Evolutionary conservation across 2,888 invertebrate genomes (phyloP).

Genomic region (Tipula lateralis): DNA sequence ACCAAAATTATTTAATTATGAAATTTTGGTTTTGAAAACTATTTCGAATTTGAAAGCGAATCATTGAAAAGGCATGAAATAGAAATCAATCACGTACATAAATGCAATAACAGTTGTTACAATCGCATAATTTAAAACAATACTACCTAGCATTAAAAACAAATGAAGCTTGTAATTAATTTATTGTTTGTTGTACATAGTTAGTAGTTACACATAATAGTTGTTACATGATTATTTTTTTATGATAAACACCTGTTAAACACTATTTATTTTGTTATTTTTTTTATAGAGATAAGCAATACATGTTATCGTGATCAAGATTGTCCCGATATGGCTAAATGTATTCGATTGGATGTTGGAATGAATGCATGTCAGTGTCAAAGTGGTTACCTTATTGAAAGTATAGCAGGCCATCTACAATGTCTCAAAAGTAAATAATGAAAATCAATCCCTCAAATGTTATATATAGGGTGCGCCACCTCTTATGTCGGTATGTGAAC

Average conservation of each 20-base stretch:
- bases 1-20: too few relatives aligned
- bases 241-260: neutral
- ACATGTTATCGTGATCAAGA: neutral
- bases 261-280: neutral
- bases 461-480: too few relatives aligned
- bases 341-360: neutral
- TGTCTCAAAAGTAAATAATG: neutral
- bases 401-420: neutral
- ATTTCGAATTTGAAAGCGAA: neutral
- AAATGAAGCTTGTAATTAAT: neutral
- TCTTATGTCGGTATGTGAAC: too few relatives aligned
- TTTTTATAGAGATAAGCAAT: neutral
- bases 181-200: neutral
- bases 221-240: neutral
- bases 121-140: neutral
- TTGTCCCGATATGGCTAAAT: neutral
- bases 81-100: neutral
- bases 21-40: neutral
- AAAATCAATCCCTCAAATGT: neutral
- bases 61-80: neutral
- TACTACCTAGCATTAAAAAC: neutral
- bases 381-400: neutral
- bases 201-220: neutral
- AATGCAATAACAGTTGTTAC: neutral
- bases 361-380: neutral